Percentiles rank a stretch among this genome's conserved stretches.
These are phyloP conservation scores for Nomada lathburiana DNA, from an alignment of 2,888 invertebrate genomes.

Conservation along the genomic window DNA sequence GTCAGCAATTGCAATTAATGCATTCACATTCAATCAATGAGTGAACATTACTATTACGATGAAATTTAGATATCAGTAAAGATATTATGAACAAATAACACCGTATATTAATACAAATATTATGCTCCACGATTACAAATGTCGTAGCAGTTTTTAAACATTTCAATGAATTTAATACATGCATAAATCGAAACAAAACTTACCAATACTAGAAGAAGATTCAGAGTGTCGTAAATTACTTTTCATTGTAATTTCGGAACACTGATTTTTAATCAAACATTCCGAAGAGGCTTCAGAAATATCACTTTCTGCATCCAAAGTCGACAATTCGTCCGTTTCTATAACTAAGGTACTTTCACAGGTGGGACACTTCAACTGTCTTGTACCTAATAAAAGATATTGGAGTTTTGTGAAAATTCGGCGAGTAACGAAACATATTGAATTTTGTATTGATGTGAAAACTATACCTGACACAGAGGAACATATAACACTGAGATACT, in stretches of 20 bases:
- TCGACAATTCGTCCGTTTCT: constrained; percentile 84
- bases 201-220: constrained; percentile 84
- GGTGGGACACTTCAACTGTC: constrained; percentile 85
- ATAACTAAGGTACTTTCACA: constrained; percentile 87
- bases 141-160: background rate
- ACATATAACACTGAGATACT: constrained; percentile 69
- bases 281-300: constrained; percentile 46
- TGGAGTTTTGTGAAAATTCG: background rate
- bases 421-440: background rate
- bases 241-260: constrained; percentile 53
- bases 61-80: constrained; percentile 11
- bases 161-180: constrained; percentile 15
- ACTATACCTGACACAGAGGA: constrained; percentile 56
- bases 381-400: constrained; percentile 61
- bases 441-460: constrained; percentile 4
- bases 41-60: constrained; percentile 35
- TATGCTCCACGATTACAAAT: background rate
- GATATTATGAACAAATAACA: constrained; percentile 12
- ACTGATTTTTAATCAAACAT: constrained; percentile 51
- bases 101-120: background rate
- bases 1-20: constrained; percentile 46
- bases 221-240: constrained; percentile 78
- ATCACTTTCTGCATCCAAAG: constrained; percentile 71
- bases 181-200: constrained; percentile 47
- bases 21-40: constrained; percentile 47